These are phyloP conservation scores for Thera obeliscata DNA, from an alignment of 2,888 invertebrate genomes.

Conservation along the genomic window DNA sequence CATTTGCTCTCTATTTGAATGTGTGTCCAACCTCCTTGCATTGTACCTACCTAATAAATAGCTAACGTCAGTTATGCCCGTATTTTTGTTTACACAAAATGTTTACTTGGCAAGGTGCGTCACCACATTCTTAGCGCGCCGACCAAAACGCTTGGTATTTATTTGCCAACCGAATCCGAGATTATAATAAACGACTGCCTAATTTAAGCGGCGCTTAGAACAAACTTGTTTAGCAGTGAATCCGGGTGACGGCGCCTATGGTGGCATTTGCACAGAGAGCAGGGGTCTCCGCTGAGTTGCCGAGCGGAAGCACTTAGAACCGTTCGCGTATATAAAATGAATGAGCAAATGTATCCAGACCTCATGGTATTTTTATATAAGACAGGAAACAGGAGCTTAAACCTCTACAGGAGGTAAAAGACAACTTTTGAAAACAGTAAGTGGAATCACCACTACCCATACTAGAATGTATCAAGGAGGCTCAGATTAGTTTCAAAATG, in stretches of 20 bases:
- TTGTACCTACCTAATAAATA: background rate
- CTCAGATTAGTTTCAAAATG: too few species aligned
- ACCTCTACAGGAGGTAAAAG: too few species aligned
- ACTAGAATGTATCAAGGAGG: too few species aligned
- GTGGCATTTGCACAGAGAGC: slow-evolving; percentile 14
- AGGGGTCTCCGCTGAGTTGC: background rate
- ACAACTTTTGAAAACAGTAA: too few species aligned
- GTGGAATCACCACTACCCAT: too few species aligned
- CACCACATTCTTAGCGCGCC: slow-evolving; percentile 27
- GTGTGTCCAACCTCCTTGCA: background rate
- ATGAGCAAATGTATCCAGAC: too few species aligned
- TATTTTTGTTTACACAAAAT: slow-evolving; percentile 29
- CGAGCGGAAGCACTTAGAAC: too few species aligned
- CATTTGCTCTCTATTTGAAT: too few species aligned
- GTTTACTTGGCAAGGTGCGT: slow-evolving; percentile 12
- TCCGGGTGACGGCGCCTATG: slow-evolving; percentile 35
- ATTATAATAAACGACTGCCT: slow-evolving; percentile 31
- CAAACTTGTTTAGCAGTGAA: slow-evolving; percentile 29
- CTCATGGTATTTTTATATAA: too few species aligned
- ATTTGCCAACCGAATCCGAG: slow-evolving; percentile 31
- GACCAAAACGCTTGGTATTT: slow-evolving; percentile 21
- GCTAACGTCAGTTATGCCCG: slow-evolving; percentile 7
- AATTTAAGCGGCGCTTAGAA: slow-evolving; percentile 38
- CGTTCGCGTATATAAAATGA: too few species aligned
- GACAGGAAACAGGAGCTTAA: too few species aligned